Base-by-base conservation (phyloP, 2,113 vertebrate species). In the Halichoerus grypus region DNA sequence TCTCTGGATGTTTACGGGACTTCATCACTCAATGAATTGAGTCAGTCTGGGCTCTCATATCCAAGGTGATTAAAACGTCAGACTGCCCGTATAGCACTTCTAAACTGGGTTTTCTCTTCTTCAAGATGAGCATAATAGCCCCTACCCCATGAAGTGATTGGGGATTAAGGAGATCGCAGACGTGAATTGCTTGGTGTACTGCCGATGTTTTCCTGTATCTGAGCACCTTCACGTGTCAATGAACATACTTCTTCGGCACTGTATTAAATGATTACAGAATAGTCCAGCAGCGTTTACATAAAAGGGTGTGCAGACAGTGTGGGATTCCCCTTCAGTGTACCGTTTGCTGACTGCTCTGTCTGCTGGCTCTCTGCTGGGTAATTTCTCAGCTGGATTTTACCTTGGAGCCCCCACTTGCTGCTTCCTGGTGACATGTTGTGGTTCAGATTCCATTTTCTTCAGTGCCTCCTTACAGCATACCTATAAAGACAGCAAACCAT, bases 401-500 rank as follows among this genome's bases (percentile, higher is more conserved):
- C 16, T 49, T 71, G 28, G 55, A 74, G 3, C 4, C 71, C 7
- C 3, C 63, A 36, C 28, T 18, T 84, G 51, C 33, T n/a, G 5
- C 24, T 88, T 87, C 7, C 11, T 21, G 19, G 36, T 7, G 82
- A 4, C 42, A 33, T 19, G 39, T 16, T 15, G 76, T 0, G 0
- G 9, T 36, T 96, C 49, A 91, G 28, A 19, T 86, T 91, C 96
- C 33, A 1, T 88, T 93, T 94, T 36, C 82, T 55, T 63, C 42
- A 15, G 69, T 5, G 59, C 82, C 92, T 93, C 71, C 59, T 24
- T 84, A 92, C 67, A 82, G 3, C 28, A 69, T 18, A 71, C 31
- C 55, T 80, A 46, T 28, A 55, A 36, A 81, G 92, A 96, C 63
- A 67, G 87, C 33, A 85, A 55, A 81, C 59, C 89, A 46, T 93